Evolutionary conservation across 2,888 invertebrate species (phyloP), one percentile per base, ranked within the genome.

Genomic region (Argyresthia albistria): DNA sequence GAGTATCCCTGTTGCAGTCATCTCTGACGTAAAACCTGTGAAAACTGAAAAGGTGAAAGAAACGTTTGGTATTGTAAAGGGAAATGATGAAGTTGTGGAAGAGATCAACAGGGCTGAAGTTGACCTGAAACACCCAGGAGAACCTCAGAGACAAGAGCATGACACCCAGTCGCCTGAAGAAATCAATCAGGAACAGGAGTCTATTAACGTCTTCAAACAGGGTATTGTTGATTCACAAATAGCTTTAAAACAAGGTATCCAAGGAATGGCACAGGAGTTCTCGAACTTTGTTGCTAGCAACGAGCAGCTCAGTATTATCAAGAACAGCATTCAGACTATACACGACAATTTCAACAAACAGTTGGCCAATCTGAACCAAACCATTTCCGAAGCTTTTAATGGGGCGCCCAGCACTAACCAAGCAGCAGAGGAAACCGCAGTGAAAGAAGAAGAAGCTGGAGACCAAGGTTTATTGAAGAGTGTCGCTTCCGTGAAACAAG

Each of bases 91-190:
- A 11, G 60, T 66, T 1, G 60, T 60, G 14, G 63, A 63, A 14
- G 59, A 67, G 11, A 71, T 79, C 6, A 70, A 71, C 53, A 68
- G 81, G 53, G 66, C 71, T 1, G 62, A 69, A 53, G 64, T 76
- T 1, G 83, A 86, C 54, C 58, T 86, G 43, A 65, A 66, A 4
- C 72, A 86, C 56, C 81, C 84, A 2, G 86, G 84, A 9, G 66
- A 64, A 7, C 84, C 84, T 1, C 83, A 86, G 58, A 73, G 76
- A 1, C 83, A 82, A 57, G 73, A 83, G 50, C 86, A 86, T 56
- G 86, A 87, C 54, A 80, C 76, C 0, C 86, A 86, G 60, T 81
- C 76, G 56, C 76, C 82, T 1, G 77, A 73, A 53, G 69, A 67
- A 50, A 72, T 66, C 53, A 61, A 69, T 6, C 66, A 70, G 8